phyloP scores from a whole-genome alignment of 2,113 vertebrate species.

The Ceuthmochares aereus region DNA sequence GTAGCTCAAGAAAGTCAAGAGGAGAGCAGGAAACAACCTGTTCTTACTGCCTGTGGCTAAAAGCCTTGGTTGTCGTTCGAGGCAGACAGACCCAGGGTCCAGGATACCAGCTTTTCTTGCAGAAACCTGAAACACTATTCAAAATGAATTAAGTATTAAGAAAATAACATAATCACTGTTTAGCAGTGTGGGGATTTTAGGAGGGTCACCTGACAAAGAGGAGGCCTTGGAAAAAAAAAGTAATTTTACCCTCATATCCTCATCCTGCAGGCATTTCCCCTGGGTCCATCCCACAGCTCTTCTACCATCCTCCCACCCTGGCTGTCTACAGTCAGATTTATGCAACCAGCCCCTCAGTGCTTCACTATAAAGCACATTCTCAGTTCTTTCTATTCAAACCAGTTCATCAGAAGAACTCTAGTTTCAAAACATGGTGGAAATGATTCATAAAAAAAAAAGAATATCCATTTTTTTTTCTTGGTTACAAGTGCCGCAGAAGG shows the following conservation, averaged over 20 bases:
- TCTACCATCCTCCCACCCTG: conserved; percentile 42
- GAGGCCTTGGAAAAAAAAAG: conserved; percentile 1
- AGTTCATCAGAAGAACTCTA: not conserved
- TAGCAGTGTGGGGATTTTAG: conserved; percentile 19
- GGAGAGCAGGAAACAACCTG: not conserved
- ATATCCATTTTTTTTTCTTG: not conserved
- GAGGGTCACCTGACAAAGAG: conserved; percentile 30
- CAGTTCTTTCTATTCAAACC: not conserved
- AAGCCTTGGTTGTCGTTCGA: not conserved
- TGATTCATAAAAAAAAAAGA: not conserved
- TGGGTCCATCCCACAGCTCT: conserved; percentile 38
- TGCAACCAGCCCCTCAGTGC: not conserved
- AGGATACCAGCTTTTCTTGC: not conserved
- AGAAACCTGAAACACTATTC: not conserved
- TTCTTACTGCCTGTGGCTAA: not conserved
- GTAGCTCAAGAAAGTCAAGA: not conserved
- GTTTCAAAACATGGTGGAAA: conserved; percentile 17
- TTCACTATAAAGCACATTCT: not conserved
- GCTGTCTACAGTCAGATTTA: conserved; percentile 32
- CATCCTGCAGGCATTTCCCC: conserved; percentile 42
- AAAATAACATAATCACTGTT: not conserved
- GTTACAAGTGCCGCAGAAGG: not conserved
- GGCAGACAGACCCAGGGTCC: conserved; percentile 2
- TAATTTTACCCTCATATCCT: not conserved
- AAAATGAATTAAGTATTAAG: conserved; percentile 11